Conservation (phyloP, 2,113 vertebrate species). For the Choloepus hoffmanni region DNA sequence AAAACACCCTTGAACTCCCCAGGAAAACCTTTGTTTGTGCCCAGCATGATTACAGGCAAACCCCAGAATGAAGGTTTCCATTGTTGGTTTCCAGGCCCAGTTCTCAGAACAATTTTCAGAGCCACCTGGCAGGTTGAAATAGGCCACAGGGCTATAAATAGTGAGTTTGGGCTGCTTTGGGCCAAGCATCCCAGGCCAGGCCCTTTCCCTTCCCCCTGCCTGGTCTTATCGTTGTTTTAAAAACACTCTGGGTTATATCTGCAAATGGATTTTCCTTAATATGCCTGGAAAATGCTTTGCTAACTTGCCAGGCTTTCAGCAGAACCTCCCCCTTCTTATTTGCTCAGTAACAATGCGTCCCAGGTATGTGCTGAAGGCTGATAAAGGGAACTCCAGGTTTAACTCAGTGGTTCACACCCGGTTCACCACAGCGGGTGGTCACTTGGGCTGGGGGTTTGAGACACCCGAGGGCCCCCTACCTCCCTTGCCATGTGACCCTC, state of each 20-base stretch:
- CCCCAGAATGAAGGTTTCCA: conserved; percentile 58
- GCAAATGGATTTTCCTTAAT: background rate
- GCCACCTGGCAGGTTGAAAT: conserved; percentile 45
- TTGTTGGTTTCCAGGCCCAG: conserved; percentile 27
- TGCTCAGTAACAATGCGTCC: background rate
- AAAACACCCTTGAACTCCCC: conserved; percentile 30
- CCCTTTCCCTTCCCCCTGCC: background rate
- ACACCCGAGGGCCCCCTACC: background rate
- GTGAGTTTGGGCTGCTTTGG: conserved; percentile 19
- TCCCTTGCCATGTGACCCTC: background rate
- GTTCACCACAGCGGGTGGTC: background rate
- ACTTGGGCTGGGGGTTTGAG: background rate
- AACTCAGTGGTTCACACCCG: accelerated
- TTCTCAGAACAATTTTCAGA: conserved; percentile 64
- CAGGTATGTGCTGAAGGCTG: background rate
- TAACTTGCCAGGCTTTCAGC: background rate
- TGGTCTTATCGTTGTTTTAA: conserved; percentile 12
- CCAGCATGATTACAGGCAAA: conserved; percentile 28
- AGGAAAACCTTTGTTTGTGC: conserved; percentile 59
- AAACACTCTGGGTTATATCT: background rate
- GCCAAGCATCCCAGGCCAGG: conserved; percentile 46
- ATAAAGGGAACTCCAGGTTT: background rate
- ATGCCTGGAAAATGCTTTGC: conserved; percentile 2
- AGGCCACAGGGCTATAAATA: conserved; percentile 72
- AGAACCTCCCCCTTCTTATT: background rate